These are phyloP conservation scores for Corythornis leucogaster DNA, from an alignment of 2,797 vertebrate genomes.

Conservation along the genomic window DNA sequence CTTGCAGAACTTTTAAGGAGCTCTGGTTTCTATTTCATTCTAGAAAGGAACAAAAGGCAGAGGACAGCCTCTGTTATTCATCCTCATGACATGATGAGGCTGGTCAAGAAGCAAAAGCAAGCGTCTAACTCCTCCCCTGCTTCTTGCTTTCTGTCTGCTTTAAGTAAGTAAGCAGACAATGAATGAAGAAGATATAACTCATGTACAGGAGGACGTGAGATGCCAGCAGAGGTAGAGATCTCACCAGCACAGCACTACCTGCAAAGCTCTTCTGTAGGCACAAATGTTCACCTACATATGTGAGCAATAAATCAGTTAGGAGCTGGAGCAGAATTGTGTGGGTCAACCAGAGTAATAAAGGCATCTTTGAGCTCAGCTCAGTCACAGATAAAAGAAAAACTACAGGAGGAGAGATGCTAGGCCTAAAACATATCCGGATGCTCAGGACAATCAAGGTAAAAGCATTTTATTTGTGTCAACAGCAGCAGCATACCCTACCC, in stretches of 20 bases:
- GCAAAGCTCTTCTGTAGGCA: background rate
- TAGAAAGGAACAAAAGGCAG: constrained; percentile 55
- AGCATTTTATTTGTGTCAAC: background rate
- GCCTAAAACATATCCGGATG: background rate
- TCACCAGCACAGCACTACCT: background rate
- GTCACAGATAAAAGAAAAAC: background rate
- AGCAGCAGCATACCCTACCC: background rate
- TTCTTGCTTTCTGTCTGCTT: constrained; percentile 2
- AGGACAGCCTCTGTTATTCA: constrained; percentile 42
- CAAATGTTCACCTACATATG: background rate
- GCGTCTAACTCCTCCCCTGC: background rate
- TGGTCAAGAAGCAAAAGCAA: constrained; percentile 27
- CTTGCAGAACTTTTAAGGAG: constrained; percentile 39
- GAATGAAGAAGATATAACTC: background rate
- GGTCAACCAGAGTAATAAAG: background rate
- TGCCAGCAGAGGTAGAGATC: background rate
- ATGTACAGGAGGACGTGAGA: background rate
- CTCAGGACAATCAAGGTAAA: background rate
- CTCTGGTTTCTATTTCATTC: constrained; percentile 39
- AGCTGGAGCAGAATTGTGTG: background rate
- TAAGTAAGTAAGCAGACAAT: background rate
- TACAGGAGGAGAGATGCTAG: background rate
- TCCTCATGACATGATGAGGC: constrained; percentile 16
- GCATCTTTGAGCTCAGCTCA: background rate
- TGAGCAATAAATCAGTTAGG: background rate